Evolutionary conservation across 2,113 vertebrate genomes (phyloP), one percentile per base, ranked within the genome.

Genomic region (Caranx ignobilis): DNA sequence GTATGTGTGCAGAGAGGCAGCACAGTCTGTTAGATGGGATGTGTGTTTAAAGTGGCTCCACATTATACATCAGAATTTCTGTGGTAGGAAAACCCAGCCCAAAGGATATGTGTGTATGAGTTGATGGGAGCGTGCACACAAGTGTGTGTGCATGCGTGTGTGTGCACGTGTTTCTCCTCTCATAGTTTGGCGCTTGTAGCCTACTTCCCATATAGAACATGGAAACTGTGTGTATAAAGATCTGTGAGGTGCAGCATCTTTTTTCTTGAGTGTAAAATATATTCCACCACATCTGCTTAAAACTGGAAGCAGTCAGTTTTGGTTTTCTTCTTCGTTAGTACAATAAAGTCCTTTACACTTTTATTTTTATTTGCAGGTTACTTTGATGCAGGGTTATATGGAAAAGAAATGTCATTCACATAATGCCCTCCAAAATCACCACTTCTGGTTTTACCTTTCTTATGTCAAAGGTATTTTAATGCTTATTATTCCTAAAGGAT

Each of bases 21-120:
- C 41, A 54, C 63, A 77, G 54, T 75, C 70, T 89, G 67, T 75
- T 72, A 72, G 57, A 88, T 70, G 26, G 75, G 69, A 80, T 82
- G 90, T 87, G 73, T 83, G 71, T 85, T 88, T 89, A 86, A 91
- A 86, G 82, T 69, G 85, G 79, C 77, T 89, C 75, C 60, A 81
- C 59, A 81, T 87, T 78, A 87, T 73, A 88, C 74, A 69, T 81
- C 63, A 89, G 59, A 75, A 91, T 77, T 82, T 77, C 80, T 89
- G 87, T 89, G 87, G 85, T 83, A 75, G 81, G 63, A 81, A 77
- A 84, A 18, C 82, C 70, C 11, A 21, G 35, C 12, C 55, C 52
- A 68, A 41, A 69, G 65, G 45, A 68, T 76, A 45, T 74, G 70
- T 75, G 47, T 32, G 57, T 62, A 3, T 81, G 37, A 54, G 64